Percentiles rank a stretch among this genome's conserved stretches.
Conservation (phyloP, 2,888 invertebrate species). For the Sphaeridia pumilis region DNA sequence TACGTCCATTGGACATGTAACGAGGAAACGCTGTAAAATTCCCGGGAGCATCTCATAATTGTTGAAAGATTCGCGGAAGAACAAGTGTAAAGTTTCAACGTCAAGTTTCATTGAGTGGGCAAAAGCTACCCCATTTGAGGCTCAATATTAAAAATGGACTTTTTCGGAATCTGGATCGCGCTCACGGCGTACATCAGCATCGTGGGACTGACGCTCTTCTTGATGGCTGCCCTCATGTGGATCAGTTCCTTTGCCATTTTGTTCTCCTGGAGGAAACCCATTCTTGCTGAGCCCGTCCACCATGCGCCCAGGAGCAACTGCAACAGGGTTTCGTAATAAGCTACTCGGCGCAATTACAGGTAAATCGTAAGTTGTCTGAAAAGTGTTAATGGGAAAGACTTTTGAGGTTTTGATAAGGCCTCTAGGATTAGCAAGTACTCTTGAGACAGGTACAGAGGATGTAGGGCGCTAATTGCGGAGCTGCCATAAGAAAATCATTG, state of each 20-base stretch:
- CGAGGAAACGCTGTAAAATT: no score
- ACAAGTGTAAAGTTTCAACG: background rate
- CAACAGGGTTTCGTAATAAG: slow-evolving; percentile 9
- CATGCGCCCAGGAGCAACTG: slow-evolving; percentile 3
- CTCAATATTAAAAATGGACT: slow-evolving; percentile 10
- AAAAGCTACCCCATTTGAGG: no score
- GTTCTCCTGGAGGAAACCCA: slow-evolving; percentile 29
- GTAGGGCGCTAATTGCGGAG: no score
- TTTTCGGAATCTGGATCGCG: slow-evolving; percentile 27
- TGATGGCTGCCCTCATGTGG: slow-evolving; percentile 24
- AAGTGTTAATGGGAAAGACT: no score
- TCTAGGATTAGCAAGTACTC: no score
- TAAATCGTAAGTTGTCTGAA: no score
- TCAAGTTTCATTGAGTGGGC: background rate
- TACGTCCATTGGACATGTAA: no score
- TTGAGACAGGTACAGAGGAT: no score
- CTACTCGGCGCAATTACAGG: background rate
- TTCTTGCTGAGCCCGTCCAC: slow-evolving; percentile 5
- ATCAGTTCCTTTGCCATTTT: slow-evolving; percentile 25
- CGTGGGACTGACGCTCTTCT: slow-evolving; percentile 23
- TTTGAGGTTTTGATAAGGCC: no score
- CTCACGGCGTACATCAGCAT: slow-evolving; percentile 22
- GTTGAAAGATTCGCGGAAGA: background rate
- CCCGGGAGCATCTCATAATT: background rate
- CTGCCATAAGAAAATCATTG: no score